These are phyloP conservation scores for Drosophila sucinea DNA, from an alignment of 1,140 invertebrate genomes.

Conservation along the genomic window DNA sequence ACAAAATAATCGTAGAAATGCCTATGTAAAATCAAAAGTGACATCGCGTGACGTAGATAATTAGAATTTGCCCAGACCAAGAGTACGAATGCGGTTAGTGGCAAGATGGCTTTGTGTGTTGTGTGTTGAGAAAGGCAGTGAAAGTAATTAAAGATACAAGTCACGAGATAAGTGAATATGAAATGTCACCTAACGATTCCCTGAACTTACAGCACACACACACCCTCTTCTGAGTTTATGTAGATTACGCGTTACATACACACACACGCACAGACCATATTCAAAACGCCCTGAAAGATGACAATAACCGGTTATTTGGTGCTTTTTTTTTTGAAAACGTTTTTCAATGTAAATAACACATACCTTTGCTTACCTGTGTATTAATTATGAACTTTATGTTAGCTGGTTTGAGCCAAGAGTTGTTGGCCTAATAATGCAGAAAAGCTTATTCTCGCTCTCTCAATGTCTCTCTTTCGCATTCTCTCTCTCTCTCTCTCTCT, in stretches of 20 bases:
- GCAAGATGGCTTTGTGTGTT: constrained; percentile 15
- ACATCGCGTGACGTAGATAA: constrained; percentile 70
- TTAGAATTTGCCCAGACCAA: constrained; percentile 63
- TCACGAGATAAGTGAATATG: constrained; percentile 62
- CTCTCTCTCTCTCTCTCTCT: not conserved
- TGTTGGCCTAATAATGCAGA: constrained; percentile 77
- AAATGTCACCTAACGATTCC: constrained; percentile 52
- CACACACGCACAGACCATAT: constrained; percentile 25
- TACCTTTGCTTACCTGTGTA: constrained; percentile 38
- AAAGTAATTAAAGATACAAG: constrained; percentile 71
- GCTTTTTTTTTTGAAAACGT: constrained; percentile 40
- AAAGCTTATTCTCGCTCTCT: constrained; percentile 22
- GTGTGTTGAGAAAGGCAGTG: constrained; percentile 66
- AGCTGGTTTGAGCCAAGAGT: constrained; percentile 55
- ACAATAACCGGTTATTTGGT: constrained; percentile 56
- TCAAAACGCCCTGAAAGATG: constrained; percentile 57
- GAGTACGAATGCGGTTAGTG: constrained; percentile 25
- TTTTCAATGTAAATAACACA: constrained; percentile 64
- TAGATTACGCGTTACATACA: constrained; percentile 46
- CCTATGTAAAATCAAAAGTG: constrained; percentile 52
- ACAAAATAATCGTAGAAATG: constrained; percentile 37
- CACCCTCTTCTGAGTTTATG: constrained; percentile 38
- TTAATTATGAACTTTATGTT: constrained; percentile 64
- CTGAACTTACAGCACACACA: constrained; percentile 6
- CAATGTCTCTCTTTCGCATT: not conserved